These are phyloP conservation scores for Odontocolon sp. DNA, from an alignment of 2,888 invertebrate genomes.

Conservation along the genomic window DNA sequence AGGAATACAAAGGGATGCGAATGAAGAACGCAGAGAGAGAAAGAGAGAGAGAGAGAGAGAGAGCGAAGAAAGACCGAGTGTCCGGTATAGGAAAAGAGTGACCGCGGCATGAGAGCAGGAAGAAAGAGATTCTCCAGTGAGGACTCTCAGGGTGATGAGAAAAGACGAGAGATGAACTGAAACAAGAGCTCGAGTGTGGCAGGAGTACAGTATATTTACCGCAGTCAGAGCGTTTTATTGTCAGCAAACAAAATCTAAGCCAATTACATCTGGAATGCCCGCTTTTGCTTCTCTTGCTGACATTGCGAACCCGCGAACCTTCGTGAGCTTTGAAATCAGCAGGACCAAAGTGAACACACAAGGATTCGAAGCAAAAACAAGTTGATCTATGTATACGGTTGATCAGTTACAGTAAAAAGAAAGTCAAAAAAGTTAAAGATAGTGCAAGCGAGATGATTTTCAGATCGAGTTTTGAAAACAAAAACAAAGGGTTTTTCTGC, in stretches of 20 bases:
- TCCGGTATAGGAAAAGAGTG: conserved; percentile 41
- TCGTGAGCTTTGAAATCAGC: background rate
- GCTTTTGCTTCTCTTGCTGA: conserved; percentile 38
- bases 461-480: too few relatives aligned
- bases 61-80: conserved; percentile 5
- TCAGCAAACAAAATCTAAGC: conserved; percentile 74
- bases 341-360: background rate
- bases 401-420: too few relatives aligned
- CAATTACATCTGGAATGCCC: conserved; percentile 74
- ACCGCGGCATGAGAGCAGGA: conserved; percentile 52
- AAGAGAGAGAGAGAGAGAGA: conserved; percentile 7
- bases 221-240: conserved; percentile 68
- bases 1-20: conserved; percentile 13
- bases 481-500: too few relatives aligned
- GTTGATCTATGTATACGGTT: too few relatives aligned
- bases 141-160: too few relatives aligned
- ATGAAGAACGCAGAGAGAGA: conserved; percentile 15
- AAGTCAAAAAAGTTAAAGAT: too few relatives aligned
- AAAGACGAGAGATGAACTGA: conserved; percentile 53
- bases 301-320: conserved; percentile 29
- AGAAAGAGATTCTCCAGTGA: conserved; percentile 37
- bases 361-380: too few relatives aligned
- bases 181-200: background rate
- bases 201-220: conserved; percentile 63
- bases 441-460: too few relatives aligned